Evolutionary conservation across 2,888 invertebrate genomes (phyloP).

Genomic region (Meganola albula): DNA sequence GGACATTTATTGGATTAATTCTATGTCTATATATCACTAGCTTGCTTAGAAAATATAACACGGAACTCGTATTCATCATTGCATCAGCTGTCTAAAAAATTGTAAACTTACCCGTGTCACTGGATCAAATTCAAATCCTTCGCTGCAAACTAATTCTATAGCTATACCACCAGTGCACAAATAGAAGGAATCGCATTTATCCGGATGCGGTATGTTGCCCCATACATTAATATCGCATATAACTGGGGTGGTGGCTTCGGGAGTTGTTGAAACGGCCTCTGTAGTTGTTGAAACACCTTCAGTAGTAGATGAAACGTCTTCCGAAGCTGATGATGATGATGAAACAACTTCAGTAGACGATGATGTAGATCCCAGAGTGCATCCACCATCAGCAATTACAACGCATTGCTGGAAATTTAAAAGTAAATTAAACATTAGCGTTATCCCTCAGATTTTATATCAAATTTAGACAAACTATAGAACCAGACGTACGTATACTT

Average conservation of each 20-base stretch:
- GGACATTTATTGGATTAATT: too few species aligned
- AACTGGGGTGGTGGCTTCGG: background rate
- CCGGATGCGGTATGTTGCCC: slow-evolving; percentile 1
- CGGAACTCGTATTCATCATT: too few species aligned
- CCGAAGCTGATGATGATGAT: too few species aligned
- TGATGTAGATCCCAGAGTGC: slow-evolving; percentile 8
- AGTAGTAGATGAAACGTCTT: background rate
- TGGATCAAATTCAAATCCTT: slow-evolving; percentile 11
- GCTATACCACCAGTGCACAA: slow-evolving; percentile 9
- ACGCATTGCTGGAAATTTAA: slow-evolving; percentile 12
- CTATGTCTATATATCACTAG: too few species aligned
- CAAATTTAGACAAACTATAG: too few species aligned
- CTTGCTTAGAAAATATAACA: too few species aligned
- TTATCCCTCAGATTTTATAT: too few species aligned
- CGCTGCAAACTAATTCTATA: slow-evolving; percentile 7
- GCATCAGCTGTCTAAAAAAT: too few species aligned
- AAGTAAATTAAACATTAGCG: too few species aligned
- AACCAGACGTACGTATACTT: too few species aligned
- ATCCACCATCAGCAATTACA: slow-evolving; percentile 12
- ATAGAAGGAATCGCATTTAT: slow-evolving; percentile 10
- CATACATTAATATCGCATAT: background rate
- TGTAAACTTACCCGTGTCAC: slow-evolving; percentile 6
- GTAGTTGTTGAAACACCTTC: background rate
- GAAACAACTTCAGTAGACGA: background rate
- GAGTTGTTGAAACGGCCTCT: background rate